Evolutionary conservation across 2,888 invertebrate genomes (phyloP).

Genomic region (Hetaerina titia): DNA sequence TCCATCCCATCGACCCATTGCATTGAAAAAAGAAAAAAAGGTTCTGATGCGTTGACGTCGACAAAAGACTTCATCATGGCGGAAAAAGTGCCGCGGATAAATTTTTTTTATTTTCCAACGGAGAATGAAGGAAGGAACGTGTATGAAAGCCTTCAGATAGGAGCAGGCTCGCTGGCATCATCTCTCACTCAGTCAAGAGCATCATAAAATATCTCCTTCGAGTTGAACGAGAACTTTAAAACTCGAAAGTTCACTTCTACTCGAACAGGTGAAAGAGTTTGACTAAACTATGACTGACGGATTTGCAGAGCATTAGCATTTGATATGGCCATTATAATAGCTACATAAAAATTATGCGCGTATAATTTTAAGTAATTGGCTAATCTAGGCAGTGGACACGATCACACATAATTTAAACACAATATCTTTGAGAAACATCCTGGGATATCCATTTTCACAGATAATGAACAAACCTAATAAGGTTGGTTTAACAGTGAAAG

Average conservation of each 20-base stretch:
- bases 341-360: no score
- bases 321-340: no score
- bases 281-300: no score
- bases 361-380: no score
- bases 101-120: neutral
- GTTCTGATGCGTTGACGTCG: neutral
- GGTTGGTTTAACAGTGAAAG: no score
- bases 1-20: neutral
- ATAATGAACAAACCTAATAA: no score
- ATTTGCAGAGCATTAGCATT: no score
- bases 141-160: neutral
- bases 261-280: neutral
- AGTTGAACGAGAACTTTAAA: neutral
- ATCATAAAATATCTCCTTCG: neutral
- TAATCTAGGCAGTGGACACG: no score
- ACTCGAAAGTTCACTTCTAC: neutral
- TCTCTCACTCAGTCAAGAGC: neutral
- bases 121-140: neutral
- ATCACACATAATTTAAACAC: no score
- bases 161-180: neutral
- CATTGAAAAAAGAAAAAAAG: neutral
- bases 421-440: no score
- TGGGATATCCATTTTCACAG: no score
- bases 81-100: neutral
- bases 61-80: constrained; percentile 34